Evolutionary conservation across 2,888 invertebrate species (phyloP), one percentile per base, ranked within the genome.

Genomic region (Cantharis nigra): DNA sequence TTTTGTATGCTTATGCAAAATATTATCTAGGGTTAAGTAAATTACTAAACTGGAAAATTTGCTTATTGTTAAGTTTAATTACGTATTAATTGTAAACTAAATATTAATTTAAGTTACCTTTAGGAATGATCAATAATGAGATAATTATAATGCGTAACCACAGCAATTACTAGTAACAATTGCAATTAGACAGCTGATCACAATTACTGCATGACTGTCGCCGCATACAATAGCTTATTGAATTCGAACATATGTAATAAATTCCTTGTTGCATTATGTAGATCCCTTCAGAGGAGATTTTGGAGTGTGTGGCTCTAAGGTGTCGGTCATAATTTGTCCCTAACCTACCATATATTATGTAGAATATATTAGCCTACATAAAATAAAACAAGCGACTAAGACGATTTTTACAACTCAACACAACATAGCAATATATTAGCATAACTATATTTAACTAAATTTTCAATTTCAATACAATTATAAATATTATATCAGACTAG

Each of bases 111-210:
- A 26, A 26, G 20, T 67, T 67, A 20, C 67, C 26, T 67, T 20
- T 20, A 20, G 67, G n/a, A 26, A 67, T 23, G 13, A 26, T 26
- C 23, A 26, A 67, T 67, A 67, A 67, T 26, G 67, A 67, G 23
- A 70, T 70, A 70, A 70, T 70, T 70, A 33, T 13, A 70, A 70
- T 70, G 70, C 33, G 18, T 33, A 30, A 70, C 70, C 33, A 30
- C 33, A 70, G 70, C 72, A 16, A 63, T 69, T 69, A 69, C 62
- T 69, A 62, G 69, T 69, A 73, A 67, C 63, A 69, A 69, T 26
- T 73, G 64, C 33, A 69, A 69, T 69, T 69, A 20, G 49, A 63
- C 73, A 73, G 62, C 62, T 62, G 73, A 73, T 73, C 73, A 69
- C 69, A 73, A 73, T 69, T 73, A 73, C 23, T 62, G 72, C 20